A percentile compares a stretch with the other conserved stretches of the same genome.
phyloP scores from a whole-genome alignment of 2,888 invertebrate species.

The Chymomyza fuscimana region DNA sequence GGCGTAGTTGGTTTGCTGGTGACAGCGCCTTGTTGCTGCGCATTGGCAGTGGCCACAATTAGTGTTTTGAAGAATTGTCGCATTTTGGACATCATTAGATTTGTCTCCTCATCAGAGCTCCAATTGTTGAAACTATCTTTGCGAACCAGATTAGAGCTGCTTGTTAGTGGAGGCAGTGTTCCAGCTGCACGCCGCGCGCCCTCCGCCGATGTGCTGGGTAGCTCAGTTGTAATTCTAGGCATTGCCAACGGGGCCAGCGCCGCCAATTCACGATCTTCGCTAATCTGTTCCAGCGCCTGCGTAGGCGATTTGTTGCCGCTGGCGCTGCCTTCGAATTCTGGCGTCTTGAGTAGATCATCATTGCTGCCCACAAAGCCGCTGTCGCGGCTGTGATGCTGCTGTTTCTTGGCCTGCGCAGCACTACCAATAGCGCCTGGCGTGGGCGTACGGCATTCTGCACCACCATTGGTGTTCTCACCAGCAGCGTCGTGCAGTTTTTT shows the following conservation, averaged over 20 bases:
- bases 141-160: slow-evolving; percentile 82
- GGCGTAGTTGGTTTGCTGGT: slow-evolving; percentile 60
- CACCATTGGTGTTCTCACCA: slow-evolving; percentile 36
- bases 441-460: slow-evolving; percentile 62
- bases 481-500: slow-evolving; percentile 80
- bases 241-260: slow-evolving; percentile 10
- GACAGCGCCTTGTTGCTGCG: slow-evolving; percentile 75
- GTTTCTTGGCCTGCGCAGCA: slow-evolving; percentile 84
- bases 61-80: slow-evolving; percentile 94
- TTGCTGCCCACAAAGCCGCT: slow-evolving; percentile 94
- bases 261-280: slow-evolving; percentile 78
- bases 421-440: slow-evolving; percentile 80
- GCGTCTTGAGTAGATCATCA: slow-evolving; percentile 88
- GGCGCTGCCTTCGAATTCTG: slow-evolving; percentile 71
- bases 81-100: slow-evolving; percentile 97
- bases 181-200: slow-evolving; percentile 4
- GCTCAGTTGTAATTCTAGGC: slow-evolving; percentile 40
- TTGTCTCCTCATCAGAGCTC: slow-evolving; percentile 96
- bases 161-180: slow-evolving; percentile 77
- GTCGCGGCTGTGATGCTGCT: slow-evolving; percentile 86
- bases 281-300: slow-evolving; percentile 67
- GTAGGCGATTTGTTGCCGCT: slow-evolving; percentile 62
- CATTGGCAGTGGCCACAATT: slow-evolving; percentile 84
- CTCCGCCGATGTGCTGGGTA: slow-evolving; percentile 44
- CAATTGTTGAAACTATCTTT: slow-evolving; percentile 96